These are phyloP conservation scores for Ypsolopha sequella DNA, from an alignment of 2,888 invertebrate genomes.

Conservation along the genomic window DNA sequence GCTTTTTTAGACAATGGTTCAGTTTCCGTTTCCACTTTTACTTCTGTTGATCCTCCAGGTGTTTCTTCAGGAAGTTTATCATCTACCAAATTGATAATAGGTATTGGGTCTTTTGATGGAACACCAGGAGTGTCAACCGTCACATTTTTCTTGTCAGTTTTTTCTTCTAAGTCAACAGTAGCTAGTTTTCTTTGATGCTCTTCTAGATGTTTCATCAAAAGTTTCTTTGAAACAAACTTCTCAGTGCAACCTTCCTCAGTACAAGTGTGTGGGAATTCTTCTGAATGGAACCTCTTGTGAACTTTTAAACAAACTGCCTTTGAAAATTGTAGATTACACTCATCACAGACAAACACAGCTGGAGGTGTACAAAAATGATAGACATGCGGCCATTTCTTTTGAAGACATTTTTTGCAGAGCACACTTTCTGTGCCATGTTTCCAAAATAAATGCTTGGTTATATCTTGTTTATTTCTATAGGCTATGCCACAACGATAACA, in stretches of 20 bases:
- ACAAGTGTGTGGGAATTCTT: constrained; percentile 80
- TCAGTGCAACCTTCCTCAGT: constrained; percentile 78
- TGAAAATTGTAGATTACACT: constrained; percentile 81
- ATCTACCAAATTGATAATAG: constrained; percentile 48
- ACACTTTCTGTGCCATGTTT: constrained; percentile 93
- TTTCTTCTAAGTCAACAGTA: constrained; percentile 33
- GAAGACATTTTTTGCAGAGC: constrained; percentile 85
- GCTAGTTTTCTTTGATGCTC: constrained; percentile 65
- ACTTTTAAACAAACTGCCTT: constrained; percentile 85
- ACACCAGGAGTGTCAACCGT: constrained; percentile 27
- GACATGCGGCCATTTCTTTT: constrained; percentile 93
- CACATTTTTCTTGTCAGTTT: constrained; percentile 22
- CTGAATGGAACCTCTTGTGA: constrained; percentile 83
- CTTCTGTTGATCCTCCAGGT: constrained; percentile 17
- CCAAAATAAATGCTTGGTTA: constrained; percentile 92
- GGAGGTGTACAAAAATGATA: constrained; percentile 93
- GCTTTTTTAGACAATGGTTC: constrained; percentile 47
- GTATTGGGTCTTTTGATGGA: constrained; percentile 35
- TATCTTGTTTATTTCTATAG: constrained; percentile 89
- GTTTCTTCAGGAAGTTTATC: constrained; percentile 42
- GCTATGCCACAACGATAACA: constrained; percentile 91
- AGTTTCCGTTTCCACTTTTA: constrained; percentile 34
- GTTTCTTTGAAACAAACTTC: constrained; percentile 85
- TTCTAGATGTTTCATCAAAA: constrained; percentile 78
- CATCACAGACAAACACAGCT: constrained; percentile 81